phyloP scores from a whole-genome alignment of 2,113 vertebrate species.

The Regulus satrapa region DNA sequence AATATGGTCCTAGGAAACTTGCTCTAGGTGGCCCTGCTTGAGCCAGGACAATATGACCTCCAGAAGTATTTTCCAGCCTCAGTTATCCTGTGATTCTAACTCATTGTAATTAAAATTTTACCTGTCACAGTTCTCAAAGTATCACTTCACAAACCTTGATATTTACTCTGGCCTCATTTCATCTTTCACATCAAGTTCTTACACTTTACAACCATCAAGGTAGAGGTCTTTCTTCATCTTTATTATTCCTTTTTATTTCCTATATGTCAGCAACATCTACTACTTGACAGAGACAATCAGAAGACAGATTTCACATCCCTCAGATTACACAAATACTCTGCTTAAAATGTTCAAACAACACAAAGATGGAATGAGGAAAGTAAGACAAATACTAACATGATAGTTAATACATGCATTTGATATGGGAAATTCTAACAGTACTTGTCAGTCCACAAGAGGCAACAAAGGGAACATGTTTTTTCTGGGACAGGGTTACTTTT shows the following conservation, averaged over 20 bases:
- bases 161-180: background rate
- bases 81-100: background rate
- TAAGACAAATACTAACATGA: background rate
- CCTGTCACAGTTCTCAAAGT: background rate
- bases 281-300: background rate
- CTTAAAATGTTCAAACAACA: background rate
- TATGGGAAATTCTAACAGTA: background rate
- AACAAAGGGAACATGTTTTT: background rate
- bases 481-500: background rate
- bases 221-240: background rate
- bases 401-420: background rate
- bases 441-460: background rate
- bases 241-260: background rate
- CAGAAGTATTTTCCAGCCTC: background rate
- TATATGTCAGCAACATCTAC: background rate
- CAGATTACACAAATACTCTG: background rate
- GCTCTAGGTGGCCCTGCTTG: background rate
- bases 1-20: background rate
- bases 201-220: background rate
- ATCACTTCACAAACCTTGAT: background rate
- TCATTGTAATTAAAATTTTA: background rate
- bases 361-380: background rate
- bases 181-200: background rate
- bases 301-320: background rate
- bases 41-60: background rate